Base-by-base conservation (phyloP, 2,797 vertebrate genomes). In the Anabas testudineus region DNA sequence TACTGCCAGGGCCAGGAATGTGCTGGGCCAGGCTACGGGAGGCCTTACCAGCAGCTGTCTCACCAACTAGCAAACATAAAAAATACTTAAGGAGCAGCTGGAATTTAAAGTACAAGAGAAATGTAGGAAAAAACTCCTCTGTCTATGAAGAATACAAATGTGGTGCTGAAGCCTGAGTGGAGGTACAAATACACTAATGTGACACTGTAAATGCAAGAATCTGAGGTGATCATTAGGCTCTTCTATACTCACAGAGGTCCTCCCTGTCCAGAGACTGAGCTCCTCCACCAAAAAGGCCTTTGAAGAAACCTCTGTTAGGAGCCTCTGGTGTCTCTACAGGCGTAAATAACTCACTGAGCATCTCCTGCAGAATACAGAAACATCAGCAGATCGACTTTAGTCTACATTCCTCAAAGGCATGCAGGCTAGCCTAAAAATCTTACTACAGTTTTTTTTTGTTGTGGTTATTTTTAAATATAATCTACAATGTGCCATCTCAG, bases 281-380 rank as follows among this genome's bases (percentile, higher is more conserved):
- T 52, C 97, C 97, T 76, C 98, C 98, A 68, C 97, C 98, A 10
- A 99, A 99, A 3, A 99, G 90, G 61, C 98, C 98, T 94, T 99
- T 99, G 81, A 99, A 99, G 93, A 99, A 99, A 0, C 98, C 98
- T 82, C 95, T 94, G 90, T 99, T 99, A 0, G 97, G 98, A 87
- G 97, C 98, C 90, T 99, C 98, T 22, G 98, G 98, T n/a, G 97
- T 98, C 92, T 99, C 97, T 78, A 99, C 96, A 52, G 96, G 97
- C 73, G 96, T 99, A 82, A 99, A 99, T 78, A 99, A 93, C 82
- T 99, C 98, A 78, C 97, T 96, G 84, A 99, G 87, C 98, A 99
- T 99, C 93, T 99, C 98, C 98, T 99, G 92, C 47, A 84, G 81
- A 90, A 78, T 32, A 85, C 43, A 67, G 5, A 55, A 37, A 58